A percentile compares a stretch with the other conserved stretches of the same genome.
phyloP scores from a whole-genome alignment of 2,113 vertebrate species.

The Mohoua ochrocephala region DNA sequence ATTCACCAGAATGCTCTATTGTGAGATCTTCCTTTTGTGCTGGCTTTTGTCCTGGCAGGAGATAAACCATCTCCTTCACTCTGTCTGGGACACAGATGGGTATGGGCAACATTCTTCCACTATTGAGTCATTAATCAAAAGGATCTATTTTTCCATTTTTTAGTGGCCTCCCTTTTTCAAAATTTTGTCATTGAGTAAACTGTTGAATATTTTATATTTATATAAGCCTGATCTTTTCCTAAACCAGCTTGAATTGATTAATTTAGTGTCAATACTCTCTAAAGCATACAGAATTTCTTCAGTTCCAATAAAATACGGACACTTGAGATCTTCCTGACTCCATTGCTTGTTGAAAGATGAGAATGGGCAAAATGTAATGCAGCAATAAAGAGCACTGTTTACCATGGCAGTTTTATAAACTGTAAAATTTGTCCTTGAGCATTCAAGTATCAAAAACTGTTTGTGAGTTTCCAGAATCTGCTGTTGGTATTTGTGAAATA shows the following conservation, averaged over 20 bases:
- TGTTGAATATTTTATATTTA: constrained; percentile 5
- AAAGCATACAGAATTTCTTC: neutral
- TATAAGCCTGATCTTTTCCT: neutral
- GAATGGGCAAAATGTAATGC: neutral
- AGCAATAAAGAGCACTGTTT: neutral
- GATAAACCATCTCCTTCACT: constrained; percentile 20
- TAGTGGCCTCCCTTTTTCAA: neutral
- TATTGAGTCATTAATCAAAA: constrained; percentile 11
- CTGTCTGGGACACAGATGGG: constrained; percentile 46
- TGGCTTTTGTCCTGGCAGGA: constrained; percentile 43
- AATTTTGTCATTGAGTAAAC: neutral
- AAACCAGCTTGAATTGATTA: neutral
- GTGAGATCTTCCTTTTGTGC: constrained; percentile 16
- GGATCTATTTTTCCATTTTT: constrained; percentile 24
- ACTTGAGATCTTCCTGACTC: neutral
- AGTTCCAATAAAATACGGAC: neutral
- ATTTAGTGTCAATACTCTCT: neutral
- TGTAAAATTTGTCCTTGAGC: neutral
- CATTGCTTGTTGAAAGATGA: neutral
- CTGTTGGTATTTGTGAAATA: neutral
- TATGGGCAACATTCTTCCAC: constrained; percentile 27
- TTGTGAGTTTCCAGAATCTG: neutral
- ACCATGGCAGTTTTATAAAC: neutral
- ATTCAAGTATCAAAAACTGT: neutral
- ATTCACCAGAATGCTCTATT: constrained; percentile 20